Percentiles rank a stretch among this genome's conserved stretches.
These are phyloP conservation scores for Vicugna pacos DNA, from an alignment of 2,113 vertebrate genomes.

Conservation along the genomic window DNA sequence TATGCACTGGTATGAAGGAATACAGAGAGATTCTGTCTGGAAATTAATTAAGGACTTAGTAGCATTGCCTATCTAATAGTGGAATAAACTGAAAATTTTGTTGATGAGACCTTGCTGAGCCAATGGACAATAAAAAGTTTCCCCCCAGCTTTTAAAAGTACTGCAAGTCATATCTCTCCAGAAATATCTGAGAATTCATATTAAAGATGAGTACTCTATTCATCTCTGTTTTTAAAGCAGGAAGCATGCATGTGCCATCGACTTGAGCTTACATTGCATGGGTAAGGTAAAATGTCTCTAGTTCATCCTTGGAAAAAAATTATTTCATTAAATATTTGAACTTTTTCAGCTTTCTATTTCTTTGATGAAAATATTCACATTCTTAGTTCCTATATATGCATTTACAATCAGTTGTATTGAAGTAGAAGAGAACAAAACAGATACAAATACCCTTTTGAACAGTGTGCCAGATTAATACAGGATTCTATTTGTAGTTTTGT, in stretches of 20 bases:
- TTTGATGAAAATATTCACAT: not conserved
- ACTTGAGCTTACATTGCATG: not conserved
- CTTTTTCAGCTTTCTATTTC: not conserved
- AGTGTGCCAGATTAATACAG: not conserved
- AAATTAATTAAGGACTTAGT: not conserved
- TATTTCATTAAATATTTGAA: not conserved
- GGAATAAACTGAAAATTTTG: not conserved
- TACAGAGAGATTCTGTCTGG: not conserved
- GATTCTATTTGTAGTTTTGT: not conserved
- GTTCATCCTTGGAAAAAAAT: not conserved
- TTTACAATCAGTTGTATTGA: not conserved
- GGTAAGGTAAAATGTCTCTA: not conserved
- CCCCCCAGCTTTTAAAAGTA: not conserved
- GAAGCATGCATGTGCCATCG: not conserved
- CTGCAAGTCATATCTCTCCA: not conserved
- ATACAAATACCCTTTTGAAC: not conserved
- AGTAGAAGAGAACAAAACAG: not conserved
- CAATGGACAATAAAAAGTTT: not conserved
- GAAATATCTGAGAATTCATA: not conserved
- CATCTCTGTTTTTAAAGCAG: not conserved
- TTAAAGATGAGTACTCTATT: not conserved
- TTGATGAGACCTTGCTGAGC: not conserved
- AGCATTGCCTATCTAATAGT: not conserved
- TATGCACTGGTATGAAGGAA: too few species aligned
- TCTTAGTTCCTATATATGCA: not conserved